Percentiles rank a stretch among this genome's conserved stretches.
Conservation (phyloP, 1,140 invertebrate genomes). For the Trissolcus basalis region DNA sequence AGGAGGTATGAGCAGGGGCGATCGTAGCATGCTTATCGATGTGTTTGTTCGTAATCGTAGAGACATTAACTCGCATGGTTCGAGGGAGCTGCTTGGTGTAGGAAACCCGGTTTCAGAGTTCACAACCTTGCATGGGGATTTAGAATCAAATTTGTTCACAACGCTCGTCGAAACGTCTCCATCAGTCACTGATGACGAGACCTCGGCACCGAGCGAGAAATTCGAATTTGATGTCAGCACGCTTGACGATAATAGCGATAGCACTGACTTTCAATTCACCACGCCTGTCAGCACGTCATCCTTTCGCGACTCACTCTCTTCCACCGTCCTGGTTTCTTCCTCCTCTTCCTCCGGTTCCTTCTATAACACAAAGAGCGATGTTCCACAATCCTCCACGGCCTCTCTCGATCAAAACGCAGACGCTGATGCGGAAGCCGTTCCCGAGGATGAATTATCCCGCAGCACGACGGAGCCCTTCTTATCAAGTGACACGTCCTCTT, state of each 20-base stretch:
- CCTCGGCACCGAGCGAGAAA: slow-evolving; percentile 2
- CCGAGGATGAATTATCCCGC: slow-evolving; percentile 17
- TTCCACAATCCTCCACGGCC: slow-evolving; percentile 18
- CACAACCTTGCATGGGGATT: slow-evolving; percentile 56
- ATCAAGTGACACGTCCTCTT: slow-evolving; percentile 7
- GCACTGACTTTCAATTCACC: slow-evolving; percentile 41
- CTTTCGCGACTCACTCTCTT: slow-evolving; percentile 1
- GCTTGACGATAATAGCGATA: slow-evolving; percentile 19
- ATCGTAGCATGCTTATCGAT: slow-evolving; percentile 62
- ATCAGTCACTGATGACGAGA: slow-evolving; percentile 37
- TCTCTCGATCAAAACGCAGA: slow-evolving; percentile 6
- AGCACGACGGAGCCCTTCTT: slow-evolving; percentile 8
- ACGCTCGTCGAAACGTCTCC: slow-evolving; percentile 10
- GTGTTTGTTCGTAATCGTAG: slow-evolving; percentile 79
- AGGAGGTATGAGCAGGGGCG: slow-evolving; percentile 79
- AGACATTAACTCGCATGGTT: slow-evolving; percentile 79
- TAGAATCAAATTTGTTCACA: slow-evolving; percentile 63
- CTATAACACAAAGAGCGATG: slow-evolving; percentile 15
- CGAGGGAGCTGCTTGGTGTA: slow-evolving; percentile 53
- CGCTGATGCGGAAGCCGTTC: slow-evolving; percentile 18
- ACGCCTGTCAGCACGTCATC: slow-evolving; percentile 36
- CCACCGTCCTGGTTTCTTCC: slow-evolving; percentile 6
- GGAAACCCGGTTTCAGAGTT: slow-evolving; percentile 29
- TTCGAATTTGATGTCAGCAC: slow-evolving; percentile 25
- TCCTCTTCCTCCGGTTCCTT: slow-evolving; percentile 8